Base-by-base conservation (phyloP, 53 echinoderm and acorn worm species). In the Crossaster papposus region DNA sequence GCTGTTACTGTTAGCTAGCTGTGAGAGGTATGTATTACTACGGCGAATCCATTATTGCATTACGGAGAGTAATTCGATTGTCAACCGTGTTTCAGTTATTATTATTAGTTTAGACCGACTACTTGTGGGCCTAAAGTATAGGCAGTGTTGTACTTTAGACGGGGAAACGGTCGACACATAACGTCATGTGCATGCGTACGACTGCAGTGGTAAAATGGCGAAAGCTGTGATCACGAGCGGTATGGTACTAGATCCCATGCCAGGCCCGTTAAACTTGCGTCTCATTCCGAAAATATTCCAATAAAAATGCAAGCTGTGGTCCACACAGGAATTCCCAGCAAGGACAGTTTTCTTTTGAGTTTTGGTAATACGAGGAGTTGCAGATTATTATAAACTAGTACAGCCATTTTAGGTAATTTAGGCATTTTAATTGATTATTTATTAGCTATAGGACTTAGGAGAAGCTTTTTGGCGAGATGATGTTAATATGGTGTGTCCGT, bases 41-140 rank as follows among this genome's bases (percentile, higher is more conserved):
- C 87, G 24, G 87, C 77, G 76, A 87, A 87, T 87, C 20, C 87
- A 87, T 87, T 87, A 87, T 77, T 55, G 26, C 87, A 87, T 87
- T 87, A 87, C 8, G 36, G n/a, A 38, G 72, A 8, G 63, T 87
- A 87, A 87, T 87, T 87, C 63, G 87, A 87, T 87, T 87, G 55
- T n/a, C 63, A 36, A 33, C 31, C 23, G 52, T 74, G 72, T 85
- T 33, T 85, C 37, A 32, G 65, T 72, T 23, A 53, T 86, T 34
- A 13, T 7, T 71, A 71, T 71, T 71, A 71, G 72, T 71, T 28
- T 71, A 74, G 28, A 28, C 68, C 22, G 68, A 28, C 24, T 68
- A 26, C 24, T 11, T 26, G 68, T 58, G 17, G 12, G 22, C n/a
- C n/a, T n/a, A n/a, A n/a, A n/a, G n/a, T n/a, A n/a, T 20, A 18